Evolutionary conservation across 2,888 invertebrate species (phyloP).

Genomic region (Caradrina clavipalpis): DNA sequence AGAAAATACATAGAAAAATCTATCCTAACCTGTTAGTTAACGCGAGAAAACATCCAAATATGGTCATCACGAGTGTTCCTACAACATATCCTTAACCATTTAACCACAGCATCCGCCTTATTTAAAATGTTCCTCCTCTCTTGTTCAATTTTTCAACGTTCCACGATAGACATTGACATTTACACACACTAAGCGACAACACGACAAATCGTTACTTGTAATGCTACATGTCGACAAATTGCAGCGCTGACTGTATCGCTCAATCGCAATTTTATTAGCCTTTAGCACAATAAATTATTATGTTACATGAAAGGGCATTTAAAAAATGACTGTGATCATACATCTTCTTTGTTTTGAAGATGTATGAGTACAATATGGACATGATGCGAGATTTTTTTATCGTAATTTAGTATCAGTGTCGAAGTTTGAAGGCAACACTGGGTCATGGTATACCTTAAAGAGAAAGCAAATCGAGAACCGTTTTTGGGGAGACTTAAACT

Average conservation of each 20-base stretch:
- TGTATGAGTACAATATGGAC: conserved; percentile 24
- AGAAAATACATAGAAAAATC: background rate
- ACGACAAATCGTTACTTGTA: conserved; percentile 35
- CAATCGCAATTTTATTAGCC: conserved; percentile 45
- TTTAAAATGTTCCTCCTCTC: conserved; percentile 25
- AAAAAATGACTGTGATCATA: conserved; percentile 21
- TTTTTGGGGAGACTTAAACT: too few species aligned
- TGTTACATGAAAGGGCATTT: conserved; percentile 36
- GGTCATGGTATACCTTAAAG: background rate
- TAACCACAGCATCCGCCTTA: conserved; percentile 6
- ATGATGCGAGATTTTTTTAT: conserved; percentile 13
- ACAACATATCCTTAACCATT: conserved; percentile 24
- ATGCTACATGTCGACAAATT: conserved; percentile 38
- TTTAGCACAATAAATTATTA: conserved; percentile 41
- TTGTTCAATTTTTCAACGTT: conserved; percentile 47
- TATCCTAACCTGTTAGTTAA: background rate
- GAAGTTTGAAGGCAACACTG: background rate
- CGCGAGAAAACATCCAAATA: background rate
- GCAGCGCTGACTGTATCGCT: conserved; percentile 45
- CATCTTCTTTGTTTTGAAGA: conserved; percentile 22
- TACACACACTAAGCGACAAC: conserved; percentile 20
- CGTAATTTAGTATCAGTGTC: conserved; percentile 12
- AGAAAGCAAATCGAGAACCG: too few species aligned
- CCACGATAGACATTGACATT: conserved; percentile 14
- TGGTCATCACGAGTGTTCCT: background rate